Conservation (phyloP, 2,888 invertebrate genomes). For the Pterobdella sp. region DNA sequence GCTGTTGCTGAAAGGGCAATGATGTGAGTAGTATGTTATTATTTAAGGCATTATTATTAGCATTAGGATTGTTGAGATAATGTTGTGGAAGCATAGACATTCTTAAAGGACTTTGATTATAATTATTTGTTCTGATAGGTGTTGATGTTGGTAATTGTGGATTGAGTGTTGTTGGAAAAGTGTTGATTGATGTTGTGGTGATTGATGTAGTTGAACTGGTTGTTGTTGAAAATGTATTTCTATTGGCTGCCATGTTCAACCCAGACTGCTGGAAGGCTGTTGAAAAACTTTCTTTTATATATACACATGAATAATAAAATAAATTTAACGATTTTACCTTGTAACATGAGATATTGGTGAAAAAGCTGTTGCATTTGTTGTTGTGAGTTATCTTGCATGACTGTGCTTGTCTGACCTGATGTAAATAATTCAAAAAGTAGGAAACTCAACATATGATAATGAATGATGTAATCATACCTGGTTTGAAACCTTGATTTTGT, state of each 20-base stretch:
- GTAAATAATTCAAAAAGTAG: neutral
- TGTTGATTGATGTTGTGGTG: neutral
- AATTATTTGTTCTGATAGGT: neutral
- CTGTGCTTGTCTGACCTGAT: neutral
- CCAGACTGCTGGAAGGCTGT: neutral
- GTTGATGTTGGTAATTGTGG: neutral
- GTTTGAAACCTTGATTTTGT: slow-evolving; percentile 13
- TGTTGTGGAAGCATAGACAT: neutral
- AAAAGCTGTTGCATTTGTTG: slow-evolving; percentile 14
- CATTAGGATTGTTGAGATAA: neutral
- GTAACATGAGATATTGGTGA: slow-evolving; percentile 1
- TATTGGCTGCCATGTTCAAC: neutral
- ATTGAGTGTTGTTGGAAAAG: too few species aligned
- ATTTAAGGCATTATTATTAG: neutral
- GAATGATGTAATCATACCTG: neutral
- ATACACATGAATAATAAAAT: too few species aligned
- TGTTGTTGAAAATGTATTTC: neutral
- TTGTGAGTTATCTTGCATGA: neutral
- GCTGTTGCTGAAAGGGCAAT: slow-evolving; percentile 2
- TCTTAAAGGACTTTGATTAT: neutral
- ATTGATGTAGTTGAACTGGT: neutral
- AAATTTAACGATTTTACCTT: neutral
- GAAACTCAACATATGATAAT: neutral
- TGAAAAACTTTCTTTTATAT: neutral
- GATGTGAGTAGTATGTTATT: neutral